These are phyloP conservation scores for Drosophila kohkoa DNA, from an alignment of 1,140 invertebrate genomes.

Conservation along the genomic window DNA sequence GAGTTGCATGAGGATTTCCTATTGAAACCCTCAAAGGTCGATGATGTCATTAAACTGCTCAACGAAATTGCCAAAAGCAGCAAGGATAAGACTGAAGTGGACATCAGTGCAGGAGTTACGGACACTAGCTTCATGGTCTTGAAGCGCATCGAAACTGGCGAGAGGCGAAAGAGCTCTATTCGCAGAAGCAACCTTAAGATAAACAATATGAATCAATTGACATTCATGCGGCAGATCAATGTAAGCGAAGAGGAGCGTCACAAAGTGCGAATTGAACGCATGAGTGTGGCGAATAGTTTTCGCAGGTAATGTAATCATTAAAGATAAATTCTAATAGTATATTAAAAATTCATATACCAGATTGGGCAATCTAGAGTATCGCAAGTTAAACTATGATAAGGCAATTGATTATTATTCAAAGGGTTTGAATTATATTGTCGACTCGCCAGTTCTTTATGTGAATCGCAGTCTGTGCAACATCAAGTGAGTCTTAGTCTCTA, in stretches of 20 bases:
- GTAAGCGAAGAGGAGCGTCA: not conserved
- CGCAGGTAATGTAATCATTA: constrained; percentile 40
- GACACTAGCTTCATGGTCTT: constrained; percentile 18
- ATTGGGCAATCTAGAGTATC: constrained; percentile 55
- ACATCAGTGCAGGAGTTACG: constrained; percentile 38
- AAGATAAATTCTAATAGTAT: too few relatives aligned
- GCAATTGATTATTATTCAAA: constrained; percentile 47
- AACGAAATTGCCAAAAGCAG: constrained; percentile 20
- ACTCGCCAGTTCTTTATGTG: constrained; percentile 55
- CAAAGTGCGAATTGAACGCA: constrained; percentile 39
- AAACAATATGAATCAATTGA: constrained; percentile 16
- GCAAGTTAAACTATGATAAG: constrained; percentile 39
- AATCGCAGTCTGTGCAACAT: constrained; percentile 56
- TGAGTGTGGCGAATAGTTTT: constrained; percentile 41
- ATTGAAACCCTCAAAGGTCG: constrained; percentile 18
- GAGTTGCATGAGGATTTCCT: constrained; percentile 51
- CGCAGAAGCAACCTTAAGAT: too few relatives aligned
- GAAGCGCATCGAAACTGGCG: not conserved
- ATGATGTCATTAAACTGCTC: constrained; percentile 42
- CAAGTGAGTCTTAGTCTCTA: constrained; percentile 41
- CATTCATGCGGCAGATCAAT: constrained; percentile 61
- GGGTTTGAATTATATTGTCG: constrained; percentile 48
- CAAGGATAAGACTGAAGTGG: constrained; percentile 37
- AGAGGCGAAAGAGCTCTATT: too few relatives aligned
- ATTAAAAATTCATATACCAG: constrained; percentile 2